Base-by-base conservation (phyloP, 1,140 invertebrate genomes). In the Pomacea maculata region DNA sequence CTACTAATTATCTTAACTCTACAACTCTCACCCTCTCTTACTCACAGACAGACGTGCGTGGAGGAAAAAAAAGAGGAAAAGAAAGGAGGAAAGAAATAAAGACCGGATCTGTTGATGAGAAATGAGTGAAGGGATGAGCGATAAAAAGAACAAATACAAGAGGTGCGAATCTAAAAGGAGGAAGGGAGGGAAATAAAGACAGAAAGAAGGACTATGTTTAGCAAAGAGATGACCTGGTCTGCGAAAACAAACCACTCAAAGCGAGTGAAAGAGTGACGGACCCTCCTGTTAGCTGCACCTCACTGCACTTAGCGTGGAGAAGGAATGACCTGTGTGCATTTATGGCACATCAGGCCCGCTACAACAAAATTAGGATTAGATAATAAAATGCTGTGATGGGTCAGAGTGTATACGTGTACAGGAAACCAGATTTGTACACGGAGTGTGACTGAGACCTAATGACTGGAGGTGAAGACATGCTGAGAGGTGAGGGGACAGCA, bases 81-180 rank as follows among this genome's bases (percentile, higher is more conserved):
- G 55, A 63, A 0, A 63, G 55, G 34, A 29, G 8, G 55, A 63
- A 25, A 57, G 55, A 78, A 29, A 78, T n/a, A 63, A 8, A 78
- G 55, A 64, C 9, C 65, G 63, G 61, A 63, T 11, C 54, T n/a
- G 63, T 61, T 55, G 64, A 63, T 63, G 55, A 64, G 54, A 78
- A 61, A 70, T 74, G 65, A 73, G 78, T 71, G 73, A 75, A 77
- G 71, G 77, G 78, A 70, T 70, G 76, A 82, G 75, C 73, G 77
- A 82, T 76, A 82, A 73, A 82, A 12, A 71, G 68, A 71, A 34
- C 2, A 8, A 71, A 34, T 29, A 12, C 25, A 34, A 7, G 68
- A 71, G 68, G 12, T 7, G 45, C n/a, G 45, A 34, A 7, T n/a
- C 8, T n/a, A 71, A 34, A 71, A 12, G 45, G 68, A 71, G 12